Conservation (phyloP, 1,140 invertebrate species). For the Orchestia grillus region DNA sequence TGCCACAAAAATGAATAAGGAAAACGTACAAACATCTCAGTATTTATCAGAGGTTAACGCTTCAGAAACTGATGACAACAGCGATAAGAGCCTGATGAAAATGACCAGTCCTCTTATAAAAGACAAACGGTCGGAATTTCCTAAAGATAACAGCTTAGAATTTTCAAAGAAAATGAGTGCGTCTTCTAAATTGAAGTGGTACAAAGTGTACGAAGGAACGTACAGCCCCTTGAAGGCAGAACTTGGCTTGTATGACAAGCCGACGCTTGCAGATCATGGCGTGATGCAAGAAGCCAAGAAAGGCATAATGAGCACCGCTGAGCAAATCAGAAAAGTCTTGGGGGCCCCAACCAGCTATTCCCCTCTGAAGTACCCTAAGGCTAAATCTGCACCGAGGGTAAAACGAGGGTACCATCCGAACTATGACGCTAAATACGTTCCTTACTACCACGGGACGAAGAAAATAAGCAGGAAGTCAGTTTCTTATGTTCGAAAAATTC, state of each 20-base stretch:
- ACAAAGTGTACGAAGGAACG: conserved; percentile 37
- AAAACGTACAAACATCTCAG: not conserved
- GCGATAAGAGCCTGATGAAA: not conserved
- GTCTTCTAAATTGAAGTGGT: conserved; percentile 33
- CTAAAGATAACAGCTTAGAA: not conserved
- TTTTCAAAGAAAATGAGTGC: conserved; percentile 26
- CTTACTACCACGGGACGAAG: conserved; percentile 19
- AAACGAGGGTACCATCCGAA: not conserved
- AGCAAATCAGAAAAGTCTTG: conserved; percentile 27
- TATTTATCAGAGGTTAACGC: not conserved
- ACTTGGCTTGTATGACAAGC: conserved; percentile 27
- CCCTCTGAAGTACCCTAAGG: not conserved
- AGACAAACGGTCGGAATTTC: not conserved
- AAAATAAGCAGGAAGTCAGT: not conserved
- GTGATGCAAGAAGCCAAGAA: conserved; percentile 33
- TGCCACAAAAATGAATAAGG: not conserved
- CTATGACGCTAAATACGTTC: conserved; percentile 6
- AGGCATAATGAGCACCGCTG: conserved; percentile 31
- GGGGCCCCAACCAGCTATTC: not conserved
- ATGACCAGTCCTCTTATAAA: not conserved
- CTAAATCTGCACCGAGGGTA: not conserved
- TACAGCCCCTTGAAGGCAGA: conserved; percentile 40
- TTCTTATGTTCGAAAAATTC: not conserved
- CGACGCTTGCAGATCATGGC: not conserved
- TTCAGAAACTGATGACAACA: not conserved